phyloP scores from a whole-genome alignment of 30 jellyfish, hydroid and myxozoan genomes.

The Chrysaora quinquecirrha region DNA sequence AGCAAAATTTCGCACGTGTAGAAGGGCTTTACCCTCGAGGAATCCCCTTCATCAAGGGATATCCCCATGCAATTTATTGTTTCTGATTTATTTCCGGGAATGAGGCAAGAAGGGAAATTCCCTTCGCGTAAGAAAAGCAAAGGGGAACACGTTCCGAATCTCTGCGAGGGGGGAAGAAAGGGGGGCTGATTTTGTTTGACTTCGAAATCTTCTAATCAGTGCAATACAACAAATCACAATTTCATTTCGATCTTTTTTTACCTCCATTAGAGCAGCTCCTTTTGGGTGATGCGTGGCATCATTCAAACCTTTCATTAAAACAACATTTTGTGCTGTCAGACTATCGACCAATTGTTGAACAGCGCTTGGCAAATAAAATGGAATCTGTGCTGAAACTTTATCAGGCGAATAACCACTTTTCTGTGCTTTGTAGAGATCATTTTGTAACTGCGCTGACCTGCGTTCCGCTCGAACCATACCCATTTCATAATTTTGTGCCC shows the following conservation, averaged over 20 bases:
- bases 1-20: too few relatives aligned
- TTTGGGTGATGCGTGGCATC: constrained; percentile 5
- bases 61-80: too few relatives aligned
- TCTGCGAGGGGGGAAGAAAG: too few relatives aligned
- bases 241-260: too few relatives aligned
- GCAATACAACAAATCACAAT: too few relatives aligned
- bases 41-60: too few relatives aligned
- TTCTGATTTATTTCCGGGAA: too few relatives aligned
- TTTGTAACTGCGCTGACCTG: constrained; percentile 42
- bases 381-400: constrained; percentile 3
- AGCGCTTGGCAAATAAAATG: constrained; percentile 52
- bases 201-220: too few relatives aligned
- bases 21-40: too few relatives aligned
- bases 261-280: constrained; percentile 31
- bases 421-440: constrained; percentile 8
- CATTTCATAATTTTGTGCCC: constrained; percentile 20
- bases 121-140: not conserved
- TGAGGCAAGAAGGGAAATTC: constrained; percentile 6
- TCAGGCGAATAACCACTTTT: not conserved
- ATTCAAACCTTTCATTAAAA: constrained; percentile 17
- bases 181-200: too few relatives aligned
- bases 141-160: too few relatives aligned
- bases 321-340: constrained; percentile 22
- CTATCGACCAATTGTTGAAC: constrained; percentile 47
- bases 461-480: constrained; percentile 57